phyloP scores from a whole-genome alignment of 2,113 vertebrate species.

The Nycticebus coucang region DNA sequence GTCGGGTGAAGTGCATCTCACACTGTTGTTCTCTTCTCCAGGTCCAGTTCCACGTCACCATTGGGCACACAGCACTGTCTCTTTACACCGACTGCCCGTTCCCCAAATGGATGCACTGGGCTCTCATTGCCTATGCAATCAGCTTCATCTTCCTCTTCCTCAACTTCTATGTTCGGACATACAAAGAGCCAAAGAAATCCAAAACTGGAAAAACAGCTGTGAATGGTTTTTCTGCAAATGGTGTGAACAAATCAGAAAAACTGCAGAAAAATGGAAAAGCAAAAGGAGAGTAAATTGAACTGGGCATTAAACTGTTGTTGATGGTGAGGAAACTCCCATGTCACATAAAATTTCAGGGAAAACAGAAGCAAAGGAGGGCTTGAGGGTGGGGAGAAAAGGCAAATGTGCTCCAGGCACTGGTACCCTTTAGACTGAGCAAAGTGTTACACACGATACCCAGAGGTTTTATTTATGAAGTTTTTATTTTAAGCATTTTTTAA shows the following conservation, averaged over 20 bases:
- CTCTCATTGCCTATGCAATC: slow-evolving; percentile 95
- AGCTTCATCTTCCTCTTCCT: slow-evolving; percentile 98
- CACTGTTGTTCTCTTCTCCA: slow-evolving; percentile 79
- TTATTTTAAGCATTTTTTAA: slow-evolving; percentile 84
- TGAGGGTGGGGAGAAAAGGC: slow-evolving; percentile 73
- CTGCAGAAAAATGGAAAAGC: slow-evolving; percentile 95
- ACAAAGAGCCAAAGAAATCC: slow-evolving; percentile 91
- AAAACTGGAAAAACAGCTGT: slow-evolving; percentile 89
- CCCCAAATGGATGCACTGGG: slow-evolving; percentile 99
- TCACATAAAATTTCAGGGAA: slow-evolving; percentile 78
- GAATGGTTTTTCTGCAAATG: slow-evolving; percentile 89
- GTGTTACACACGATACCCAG: slow-evolving; percentile 80
- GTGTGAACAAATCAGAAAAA: slow-evolving; percentile 90
- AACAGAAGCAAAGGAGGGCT: slow-evolving; percentile 67
- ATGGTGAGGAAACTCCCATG: slow-evolving; percentile 83
- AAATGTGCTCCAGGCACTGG: slow-evolving; percentile 81
- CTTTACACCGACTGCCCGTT: slow-evolving; percentile 99
- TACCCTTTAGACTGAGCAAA: slow-evolving; percentile 85
- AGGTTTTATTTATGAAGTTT: slow-evolving; percentile 88
- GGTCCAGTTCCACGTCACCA: slow-evolving; percentile 98
- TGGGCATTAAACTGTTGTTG: slow-evolving; percentile 85
- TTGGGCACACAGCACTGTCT: slow-evolving; percentile 97
- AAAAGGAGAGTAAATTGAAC: slow-evolving; percentile 93
- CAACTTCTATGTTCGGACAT: slow-evolving; percentile 99
- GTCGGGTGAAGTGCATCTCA: rapidly evolving